Base-by-base conservation (phyloP, 2,797 vertebrate genomes). In the Myoxocephalus aenaeus region DNA sequence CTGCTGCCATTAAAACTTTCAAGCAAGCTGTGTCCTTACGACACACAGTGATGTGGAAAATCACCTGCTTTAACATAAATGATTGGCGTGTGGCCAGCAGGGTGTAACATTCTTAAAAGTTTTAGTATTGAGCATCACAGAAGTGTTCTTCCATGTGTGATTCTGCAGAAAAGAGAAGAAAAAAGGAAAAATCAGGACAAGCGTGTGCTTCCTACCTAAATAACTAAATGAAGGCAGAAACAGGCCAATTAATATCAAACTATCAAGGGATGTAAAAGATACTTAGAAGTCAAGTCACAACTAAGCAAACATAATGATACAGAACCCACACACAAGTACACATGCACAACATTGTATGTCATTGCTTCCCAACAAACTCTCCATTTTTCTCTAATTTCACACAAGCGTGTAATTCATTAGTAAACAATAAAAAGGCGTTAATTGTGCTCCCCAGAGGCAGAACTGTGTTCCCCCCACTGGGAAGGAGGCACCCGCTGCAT, bases 341-440 rank as follows among this genome's bases (percentile, higher is more conserved):
- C 48, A 11, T 10, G 22, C 32, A 58, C 38, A 74, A 70, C 59
- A 80, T 44, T 64, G 72, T n/a, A 76, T 20, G 44, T 70, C 80
- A 79, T 79, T 65, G 44, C 70, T 70, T 84, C 62, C 67, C 25
- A 15, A 72, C 54, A 73, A 83, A 79, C 71, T 76, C 54, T 67
- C 12, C 72, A 69, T 82, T 79, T 85, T 71, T 74, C 65, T 83
- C 34, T 84, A 80, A 88, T 87, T 87, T 87, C 58, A 82, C 75
- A 81, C 65, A 44, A 15, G 75, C 73, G 65, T 34, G 88, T 91
- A 84, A 91, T 93, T 93, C 81, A 93, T 94, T 91, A 94, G 87
- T 78, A 91, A 92, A 93, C 84, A 92, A 92, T 90, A 90, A 92
- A 91, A 92, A 87, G 70, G 83, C 70, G 27, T 87, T 92, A 93